Evolutionary conservation across 2,888 invertebrate species (phyloP).

Genomic region (Drosophila trichaetosa): DNA sequence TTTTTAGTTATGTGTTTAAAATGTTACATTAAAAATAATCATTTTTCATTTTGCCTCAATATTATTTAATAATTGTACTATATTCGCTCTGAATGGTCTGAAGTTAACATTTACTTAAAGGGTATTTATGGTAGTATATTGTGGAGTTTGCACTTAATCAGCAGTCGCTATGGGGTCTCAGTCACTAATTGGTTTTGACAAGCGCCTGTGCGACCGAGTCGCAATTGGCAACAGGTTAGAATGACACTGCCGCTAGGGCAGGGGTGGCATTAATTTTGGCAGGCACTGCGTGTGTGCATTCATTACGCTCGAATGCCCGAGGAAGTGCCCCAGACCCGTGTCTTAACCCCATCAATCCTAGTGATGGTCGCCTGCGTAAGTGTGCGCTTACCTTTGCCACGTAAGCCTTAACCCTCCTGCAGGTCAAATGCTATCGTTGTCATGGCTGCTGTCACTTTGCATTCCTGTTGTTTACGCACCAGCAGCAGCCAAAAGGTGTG

Average conservation of each 20-base stretch:
- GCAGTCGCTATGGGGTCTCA: constrained; percentile 25
- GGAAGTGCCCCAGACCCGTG: constrained; percentile 12
- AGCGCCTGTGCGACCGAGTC: constrained; percentile 20
- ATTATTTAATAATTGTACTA: not conserved
- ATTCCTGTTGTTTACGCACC: constrained; percentile 72
- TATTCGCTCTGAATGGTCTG: no score
- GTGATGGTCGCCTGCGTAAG: constrained; percentile 28
- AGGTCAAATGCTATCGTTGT: constrained; percentile 56
- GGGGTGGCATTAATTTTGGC: constrained; percentile 49
- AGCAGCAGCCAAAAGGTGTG: constrained; percentile 54
- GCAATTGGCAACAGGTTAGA: constrained; percentile 68
- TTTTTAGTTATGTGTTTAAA: not conserved
- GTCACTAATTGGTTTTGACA: constrained; percentile 71
- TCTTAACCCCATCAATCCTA: constrained; percentile 17
- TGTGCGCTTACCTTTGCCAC: constrained; percentile 20
- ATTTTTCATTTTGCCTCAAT: not conserved
- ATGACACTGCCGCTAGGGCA: constrained; percentile 11
- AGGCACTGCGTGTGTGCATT: constrained; percentile 49
- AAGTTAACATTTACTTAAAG: constrained; percentile 1
- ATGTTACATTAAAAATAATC: not conserved
- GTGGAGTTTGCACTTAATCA: not conserved
- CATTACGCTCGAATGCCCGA: constrained; percentile 52
- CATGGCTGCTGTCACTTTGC: constrained; percentile 71
- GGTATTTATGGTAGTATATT: constrained; percentile 14
- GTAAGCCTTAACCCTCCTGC: constrained; percentile 35